Base-by-base conservation (phyloP, 2,888 invertebrate genomes). In the Branchellion lobata region DNA sequence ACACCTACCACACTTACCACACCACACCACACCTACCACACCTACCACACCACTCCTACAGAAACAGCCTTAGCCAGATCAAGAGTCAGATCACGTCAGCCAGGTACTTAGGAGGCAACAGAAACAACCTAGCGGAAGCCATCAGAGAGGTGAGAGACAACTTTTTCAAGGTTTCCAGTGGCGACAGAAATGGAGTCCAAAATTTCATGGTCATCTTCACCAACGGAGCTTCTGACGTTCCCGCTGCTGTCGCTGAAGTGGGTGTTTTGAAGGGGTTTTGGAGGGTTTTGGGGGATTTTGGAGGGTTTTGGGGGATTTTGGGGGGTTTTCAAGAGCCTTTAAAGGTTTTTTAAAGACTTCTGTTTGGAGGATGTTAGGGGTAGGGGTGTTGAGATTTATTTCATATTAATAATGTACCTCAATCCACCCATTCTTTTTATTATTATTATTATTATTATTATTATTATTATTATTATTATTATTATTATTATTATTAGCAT, bases 161-260 rank as follows among this genome's bases (percentile, higher is more conserved):
- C 33, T 72, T 57, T 57, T 80, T 80, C 69, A 40, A 11, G 1
- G 33, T 31, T 3, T 1, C 1, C 11, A 80, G 68, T 34, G 80
- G 80, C 1, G 80, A 74, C 36, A 36, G 80, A 18, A 0, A 27
- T 0, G 74, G 57, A 2, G 80, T 79, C n/a, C 80, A 72, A 31
- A 80, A 79, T 53, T 57, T 80, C 57, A 53, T 34, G 0, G 53
- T 81, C 33, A 69, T 81, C 29, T 29, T 80, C 33, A 51, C 79
- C 3, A 74, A 80, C 33, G 74, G 69, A 0, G 57, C 73, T 1
- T n/a, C 31, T 24, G 69, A 68, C 57, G 57, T 57, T 8, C 21
- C 36, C 0, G 27, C 51, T 24, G 79, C 80, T 5, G 36, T 31
- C n/a, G 65, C n/a, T 8, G 65, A 79, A 34, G 73, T 79, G 11